Percentiles rank a stretch among this genome's conserved stretches.
phyloP scores from a whole-genome alignment of 2,113 vertebrate genomes.

The Pygoscelis adeliae region DNA sequence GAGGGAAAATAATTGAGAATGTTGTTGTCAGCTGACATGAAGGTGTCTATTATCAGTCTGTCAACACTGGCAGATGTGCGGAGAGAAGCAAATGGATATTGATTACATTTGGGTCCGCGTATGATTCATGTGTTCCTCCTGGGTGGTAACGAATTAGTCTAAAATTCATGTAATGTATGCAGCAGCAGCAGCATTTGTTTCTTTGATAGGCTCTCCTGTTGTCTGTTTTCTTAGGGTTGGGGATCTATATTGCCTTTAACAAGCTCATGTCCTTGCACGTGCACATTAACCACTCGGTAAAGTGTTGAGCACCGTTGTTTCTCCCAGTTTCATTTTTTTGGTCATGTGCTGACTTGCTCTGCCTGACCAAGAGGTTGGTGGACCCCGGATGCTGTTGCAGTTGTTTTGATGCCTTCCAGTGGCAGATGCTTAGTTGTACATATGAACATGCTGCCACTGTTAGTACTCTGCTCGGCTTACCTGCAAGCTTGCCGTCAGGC shows the following conservation, averaged over 20 bases:
- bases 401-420: neutral
- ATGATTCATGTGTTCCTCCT: slow-evolving; percentile 22
- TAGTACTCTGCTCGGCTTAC: neutral
- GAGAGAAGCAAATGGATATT: slow-evolving; percentile 45
- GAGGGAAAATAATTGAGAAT: neutral
- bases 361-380: neutral
- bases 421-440: neutral
- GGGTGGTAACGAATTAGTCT: slow-evolving; percentile 9
- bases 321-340: neutral
- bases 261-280: slow-evolving; percentile 27
- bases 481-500: neutral
- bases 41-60: neutral
- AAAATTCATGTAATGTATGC: slow-evolving; percentile 24
- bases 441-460: neutral
- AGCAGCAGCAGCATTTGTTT: neutral
- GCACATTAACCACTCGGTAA: neutral
- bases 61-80: slow-evolving; percentile 26
- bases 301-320: neutral
- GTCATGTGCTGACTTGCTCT: neutral
- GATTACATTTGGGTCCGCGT: slow-evolving; percentile 17
- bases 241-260: neutral
- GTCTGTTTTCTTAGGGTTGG: neutral
- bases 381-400: neutral
- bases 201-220: slow-evolving; percentile 11
- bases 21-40: neutral